Evolutionary conservation across 1,140 invertebrate species (phyloP), one percentile per base, ranked within the genome.

Genomic region (Drepana arcuata): DNA sequence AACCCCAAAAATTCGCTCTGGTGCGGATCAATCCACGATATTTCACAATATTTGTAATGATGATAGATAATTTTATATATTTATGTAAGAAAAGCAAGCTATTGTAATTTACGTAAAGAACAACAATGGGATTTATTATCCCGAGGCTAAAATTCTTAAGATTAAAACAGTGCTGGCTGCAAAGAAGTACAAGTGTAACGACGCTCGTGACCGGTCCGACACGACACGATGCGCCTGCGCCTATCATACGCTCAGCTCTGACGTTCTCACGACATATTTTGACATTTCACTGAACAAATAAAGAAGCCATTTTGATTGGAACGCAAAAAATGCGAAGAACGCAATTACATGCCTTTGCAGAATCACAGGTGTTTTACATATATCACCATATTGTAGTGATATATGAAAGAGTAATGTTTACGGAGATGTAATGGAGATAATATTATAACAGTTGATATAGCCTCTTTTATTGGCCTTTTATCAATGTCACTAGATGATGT

Each of bases 211-310:
- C 73, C 66, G 48, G 62, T 46, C 56, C 34, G 53, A 51, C 62
- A 65, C 59, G 63, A 51, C 62, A 65, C 59, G 63, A 66, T 36
- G 52, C 55, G 43, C 40, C 36, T 40, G 46, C 55, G 55, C 55
- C 52, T 44, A 60, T 64, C 70, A 54, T 59, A 56, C 55, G 57
- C 57, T 57, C 42, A 50, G 46, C 57, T 14, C 34, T 54, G 61
- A 64, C 59, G 55, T 69, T 77, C 72, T 72, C 73, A 72, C 69
- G 67, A 80, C 69, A 67, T 36, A 64, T 74, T 80, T 66, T 80
- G 73, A 78, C 71, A 74, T 80, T 80, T 80, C 73, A 68, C 63
- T 69, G 66, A 75, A 58, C 69, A 80, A 73, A 74, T 67, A 71
- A 69, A 70, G 67, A 75, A 73, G 69, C 63, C 69, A 74, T 71